These are phyloP conservation scores for Meloidogyne exigua DNA, from an alignment of 1,140 invertebrate species.

Conservation along the genomic window DNA sequence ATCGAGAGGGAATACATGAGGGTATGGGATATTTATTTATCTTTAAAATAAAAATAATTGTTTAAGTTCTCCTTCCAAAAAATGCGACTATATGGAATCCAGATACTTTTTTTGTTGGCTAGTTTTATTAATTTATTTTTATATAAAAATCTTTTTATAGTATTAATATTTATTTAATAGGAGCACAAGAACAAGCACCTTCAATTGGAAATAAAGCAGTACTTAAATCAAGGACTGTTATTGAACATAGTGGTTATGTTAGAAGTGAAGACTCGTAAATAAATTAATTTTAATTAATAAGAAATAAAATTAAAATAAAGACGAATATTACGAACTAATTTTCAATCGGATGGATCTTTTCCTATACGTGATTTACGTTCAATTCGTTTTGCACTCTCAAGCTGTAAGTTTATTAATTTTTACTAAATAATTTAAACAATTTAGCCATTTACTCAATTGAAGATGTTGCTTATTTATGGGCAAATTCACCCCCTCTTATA, in stretches of 20 bases:
- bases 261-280: constrained; percentile 22
- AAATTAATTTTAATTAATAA: constrained; percentile 10
- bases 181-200: constrained; percentile 19
- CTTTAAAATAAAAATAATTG: neutral
- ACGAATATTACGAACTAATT: constrained; percentile 15
- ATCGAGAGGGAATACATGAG: constrained; percentile 52
- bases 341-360: constrained; percentile 9
- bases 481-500: constrained; percentile 56
- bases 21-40: constrained; percentile 7
- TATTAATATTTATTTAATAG: neutral
- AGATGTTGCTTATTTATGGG: constrained; percentile 62
- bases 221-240: constrained; percentile 8
- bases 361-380: constrained; percentile 11
- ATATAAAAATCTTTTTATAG: neutral
- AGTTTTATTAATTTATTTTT: neutral
- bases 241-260: constrained; percentile 38
- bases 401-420: neutral
- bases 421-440: neutral
- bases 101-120: constrained; percentile 55
- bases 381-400: constrained; percentile 12
- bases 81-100: constrained; percentile 54
- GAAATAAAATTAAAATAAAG: constrained; percentile 14
- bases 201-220: neutral
- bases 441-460: constrained; percentile 56
- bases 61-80: constrained; percentile 36